Base-by-base conservation (phyloP, 2,113 vertebrate genomes). In the Triplophysa rosa region DNA sequence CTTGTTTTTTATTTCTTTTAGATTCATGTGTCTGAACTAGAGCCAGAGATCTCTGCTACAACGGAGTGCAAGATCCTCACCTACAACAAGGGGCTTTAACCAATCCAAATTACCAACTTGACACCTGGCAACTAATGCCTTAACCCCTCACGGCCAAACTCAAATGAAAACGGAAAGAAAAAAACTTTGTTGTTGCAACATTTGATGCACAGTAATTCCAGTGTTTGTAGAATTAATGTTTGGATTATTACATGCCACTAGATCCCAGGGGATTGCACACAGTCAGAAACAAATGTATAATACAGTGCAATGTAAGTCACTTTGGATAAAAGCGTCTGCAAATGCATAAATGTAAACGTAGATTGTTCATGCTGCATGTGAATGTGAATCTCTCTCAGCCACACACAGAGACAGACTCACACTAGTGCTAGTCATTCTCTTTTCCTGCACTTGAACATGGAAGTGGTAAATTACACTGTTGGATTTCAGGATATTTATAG, bases 81-180 rank as follows among this genome's bases (percentile, higher is more conserved):
- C 59, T 97, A 96, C 93, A 98, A 97, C 84, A 98, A 98, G 89
- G 95, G 95, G 2, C 88, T 99, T 88, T 98, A 91, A 95, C 87
- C 0, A 82, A 47, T 12, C 77, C 42, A 2, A 14, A 3, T 47
- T 1, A 19, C 11, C 33, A 37, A 37, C 33, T 37, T 56, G 72
- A 26, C 21, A 10, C 16, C n/a, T 45, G 2, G 16, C 21, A 7
- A 74, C 16, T 68, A 58, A 74, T 23, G 4, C n/a, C 23, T 47
- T 65, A 49, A 52, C 45, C 29, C 19, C 54, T 77, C 23, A 56
- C 40, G 7, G 59, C 47, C 42, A 52, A 64, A 21, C 62, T 83
- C 8, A 33, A 13, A 21, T 69, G 24, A 21, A 24, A 67, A 54
- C 42, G 1, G 9, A 45, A 17, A 29, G 47, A 45, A 62, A 67